phyloP scores from a whole-genome alignment of 2,888 invertebrate genomes.

The Camptogramma bilineatum region DNA sequence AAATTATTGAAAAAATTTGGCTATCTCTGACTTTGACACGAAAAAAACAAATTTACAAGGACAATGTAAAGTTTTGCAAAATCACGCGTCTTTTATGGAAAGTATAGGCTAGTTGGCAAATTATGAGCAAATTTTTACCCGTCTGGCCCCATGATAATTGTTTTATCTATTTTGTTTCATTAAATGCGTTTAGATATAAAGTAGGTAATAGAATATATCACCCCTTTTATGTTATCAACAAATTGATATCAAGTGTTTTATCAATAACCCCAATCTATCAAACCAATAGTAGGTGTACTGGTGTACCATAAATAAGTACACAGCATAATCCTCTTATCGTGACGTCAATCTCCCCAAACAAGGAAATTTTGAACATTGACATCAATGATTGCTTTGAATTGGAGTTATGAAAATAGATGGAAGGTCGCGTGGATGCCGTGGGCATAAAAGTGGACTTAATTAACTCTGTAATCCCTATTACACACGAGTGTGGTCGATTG shows the following conservation, averaged over 20 bases:
- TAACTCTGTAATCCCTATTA: conserved; percentile 7
- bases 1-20: neutral
- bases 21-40: neutral
- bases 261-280: conserved; percentile 10
- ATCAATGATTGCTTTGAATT: conserved; percentile 22
- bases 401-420: conserved; percentile 6
- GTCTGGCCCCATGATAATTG: too few relatives aligned
- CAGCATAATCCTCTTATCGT: conserved; percentile 41
- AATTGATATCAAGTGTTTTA: conserved; percentile 9
- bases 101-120: too few relatives aligned
- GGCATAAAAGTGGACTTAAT: conserved; percentile 4
- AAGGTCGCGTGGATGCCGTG: conserved; percentile 14
- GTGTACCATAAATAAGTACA: conserved; percentile 14
- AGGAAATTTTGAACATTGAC: conserved; percentile 22
- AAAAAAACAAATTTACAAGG: neutral
- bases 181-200: neutral
- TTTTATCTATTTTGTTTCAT: too few relatives aligned
- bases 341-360: conserved; percentile 29
- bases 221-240: neutral
- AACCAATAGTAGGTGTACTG: conserved; percentile 26
- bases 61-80: too few relatives aligned
- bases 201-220: neutral
- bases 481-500: neutral
- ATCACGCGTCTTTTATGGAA: too few relatives aligned
- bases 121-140: too few relatives aligned